These are phyloP conservation scores for Drosophila kanapiae DNA, from an alignment of 1,140 invertebrate genomes.

Conservation along the genomic window DNA sequence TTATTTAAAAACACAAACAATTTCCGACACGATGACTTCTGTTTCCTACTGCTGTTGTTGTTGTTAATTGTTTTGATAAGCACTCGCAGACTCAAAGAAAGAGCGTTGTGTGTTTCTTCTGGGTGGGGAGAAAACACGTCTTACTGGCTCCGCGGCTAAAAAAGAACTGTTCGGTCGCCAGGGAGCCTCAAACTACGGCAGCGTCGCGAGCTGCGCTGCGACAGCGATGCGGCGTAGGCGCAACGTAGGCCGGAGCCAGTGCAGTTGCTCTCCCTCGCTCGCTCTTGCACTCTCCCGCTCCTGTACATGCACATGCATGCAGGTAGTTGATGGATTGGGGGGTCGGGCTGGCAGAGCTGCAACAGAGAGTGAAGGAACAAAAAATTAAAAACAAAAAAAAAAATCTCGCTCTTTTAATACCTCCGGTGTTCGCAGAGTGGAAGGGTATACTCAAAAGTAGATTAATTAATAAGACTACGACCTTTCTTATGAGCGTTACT, in stretches of 20 bases:
- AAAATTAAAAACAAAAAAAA: constrained; percentile 16
- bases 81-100: constrained; percentile 74
- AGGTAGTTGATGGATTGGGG: constrained; percentile 52
- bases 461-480: no score
- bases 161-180: constrained; percentile 62
- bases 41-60: constrained; percentile 26
- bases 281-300: constrained; percentile 26
- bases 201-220: constrained; percentile 8
- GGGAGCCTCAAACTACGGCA: constrained; percentile 58
- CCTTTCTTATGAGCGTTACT: no score
- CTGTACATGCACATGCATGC: constrained; percentile 55
- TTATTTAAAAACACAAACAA: constrained; percentile 80
- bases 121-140: constrained; percentile 80
- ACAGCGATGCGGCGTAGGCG: constrained; percentile 40
- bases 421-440: neutral
- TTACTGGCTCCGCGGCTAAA: constrained; percentile 84
- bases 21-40: constrained; percentile 13
- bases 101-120: constrained; percentile 37
- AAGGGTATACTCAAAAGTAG: neutral
- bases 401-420: constrained; percentile 39
- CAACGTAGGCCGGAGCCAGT: constrained; percentile 52
- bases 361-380: constrained; percentile 25
- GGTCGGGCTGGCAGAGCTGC: constrained; percentile 24
- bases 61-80: constrained; percentile 59
- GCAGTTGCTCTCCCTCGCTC: constrained; percentile 36